Conservation (phyloP, 2,888 invertebrate genomes). For the Dasypolia templi region DNA sequence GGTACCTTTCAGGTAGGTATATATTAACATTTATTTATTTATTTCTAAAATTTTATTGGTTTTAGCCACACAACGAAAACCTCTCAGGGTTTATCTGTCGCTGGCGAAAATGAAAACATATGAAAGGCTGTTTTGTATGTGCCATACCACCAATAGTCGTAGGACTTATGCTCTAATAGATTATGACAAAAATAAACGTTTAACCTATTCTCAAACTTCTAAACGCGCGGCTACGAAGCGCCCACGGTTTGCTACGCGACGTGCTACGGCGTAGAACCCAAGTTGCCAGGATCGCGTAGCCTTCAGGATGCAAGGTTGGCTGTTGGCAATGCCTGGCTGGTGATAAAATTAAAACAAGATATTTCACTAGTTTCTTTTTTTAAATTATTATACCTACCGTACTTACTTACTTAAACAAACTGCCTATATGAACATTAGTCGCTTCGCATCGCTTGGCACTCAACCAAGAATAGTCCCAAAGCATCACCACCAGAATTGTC, state of each 20-base stretch:
- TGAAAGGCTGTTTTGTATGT: neutral
- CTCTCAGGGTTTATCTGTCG: too few relatives aligned
- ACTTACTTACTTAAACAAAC: neutral
- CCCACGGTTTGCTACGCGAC: conserved; percentile 20
- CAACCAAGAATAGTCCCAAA: neutral
- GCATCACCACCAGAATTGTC: neutral
- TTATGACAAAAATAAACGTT: too few relatives aligned
- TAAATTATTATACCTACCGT: neutral
- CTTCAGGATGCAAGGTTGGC: neutral
- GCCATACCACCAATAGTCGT: neutral
- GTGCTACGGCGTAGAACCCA: conserved; percentile 43
- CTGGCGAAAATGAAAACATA: too few relatives aligned
- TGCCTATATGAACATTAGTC: too few relatives aligned
- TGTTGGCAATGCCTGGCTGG: neutral
- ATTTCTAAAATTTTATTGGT: too few relatives aligned
- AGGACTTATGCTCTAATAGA: neutral
- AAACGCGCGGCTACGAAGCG: neutral
- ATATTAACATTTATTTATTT: too few relatives aligned
- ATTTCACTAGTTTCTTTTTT: neutral
- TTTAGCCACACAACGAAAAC: too few relatives aligned
- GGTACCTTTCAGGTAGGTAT: too few relatives aligned
- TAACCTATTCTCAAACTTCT: neutral
- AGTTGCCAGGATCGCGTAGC: neutral
- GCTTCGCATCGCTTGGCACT: neutral
- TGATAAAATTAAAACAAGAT: neutral